Evolutionary conservation across 2,113 vertebrate genomes (phyloP).

Genomic region (Macquaria australasica): DNA sequence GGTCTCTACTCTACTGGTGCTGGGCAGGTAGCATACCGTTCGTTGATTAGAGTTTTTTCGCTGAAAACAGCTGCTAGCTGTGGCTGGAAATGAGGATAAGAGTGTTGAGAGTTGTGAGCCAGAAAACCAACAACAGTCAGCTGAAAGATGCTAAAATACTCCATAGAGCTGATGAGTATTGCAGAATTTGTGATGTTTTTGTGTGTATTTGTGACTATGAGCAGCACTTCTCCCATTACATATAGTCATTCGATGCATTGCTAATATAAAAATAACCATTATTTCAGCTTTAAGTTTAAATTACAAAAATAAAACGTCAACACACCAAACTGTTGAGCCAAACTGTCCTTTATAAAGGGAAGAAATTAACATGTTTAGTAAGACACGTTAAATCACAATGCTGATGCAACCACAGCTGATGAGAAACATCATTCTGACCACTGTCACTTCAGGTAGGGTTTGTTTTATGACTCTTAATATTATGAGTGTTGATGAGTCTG

Average conservation of each 20-base stretch:
- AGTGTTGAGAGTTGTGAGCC: background rate
- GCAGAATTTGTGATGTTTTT: background rate
- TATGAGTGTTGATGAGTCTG: background rate
- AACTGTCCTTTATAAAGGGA: constrained; percentile 27
- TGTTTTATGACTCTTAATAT: background rate
- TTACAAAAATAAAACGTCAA: constrained; percentile 12
- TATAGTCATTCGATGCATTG: background rate
- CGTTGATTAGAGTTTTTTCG: too few species aligned
- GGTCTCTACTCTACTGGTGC: too few species aligned
- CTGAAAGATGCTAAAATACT: background rate
- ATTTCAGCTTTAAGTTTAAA: background rate
- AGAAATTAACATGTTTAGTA: background rate
- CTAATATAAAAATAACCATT: background rate
- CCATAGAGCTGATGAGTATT: too few species aligned
- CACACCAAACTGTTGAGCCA: constrained; percentile 15
- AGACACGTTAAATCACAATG: background rate
- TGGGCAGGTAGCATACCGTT: too few species aligned
- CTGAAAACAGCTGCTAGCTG: background rate
- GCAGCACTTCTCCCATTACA: background rate
- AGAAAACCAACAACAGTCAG: background rate
- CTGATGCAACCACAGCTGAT: background rate
- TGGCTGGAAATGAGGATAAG: background rate
- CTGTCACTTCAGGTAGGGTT: background rate
- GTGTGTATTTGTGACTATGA: background rate
- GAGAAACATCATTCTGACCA: constrained; percentile 4